Percentiles rank a stretch among this genome's conserved stretches.
phyloP scores from a whole-genome alignment of 2,113 vertebrate species.

The Ailurus styani region DNA sequence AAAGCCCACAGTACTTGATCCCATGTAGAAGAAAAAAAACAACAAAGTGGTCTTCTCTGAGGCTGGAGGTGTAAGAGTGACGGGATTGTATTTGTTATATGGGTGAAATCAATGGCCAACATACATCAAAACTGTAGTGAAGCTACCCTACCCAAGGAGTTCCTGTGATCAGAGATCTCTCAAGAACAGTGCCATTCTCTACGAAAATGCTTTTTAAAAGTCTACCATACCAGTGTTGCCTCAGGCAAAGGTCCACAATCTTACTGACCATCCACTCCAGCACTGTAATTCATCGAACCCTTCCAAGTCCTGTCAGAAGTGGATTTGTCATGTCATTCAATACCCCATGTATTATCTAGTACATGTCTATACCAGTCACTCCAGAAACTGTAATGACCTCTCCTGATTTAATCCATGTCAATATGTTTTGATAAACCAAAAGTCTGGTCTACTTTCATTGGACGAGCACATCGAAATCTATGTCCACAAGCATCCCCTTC shows the following conservation, averaged over 20 bases:
- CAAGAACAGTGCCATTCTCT: neutral
- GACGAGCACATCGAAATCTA: neutral
- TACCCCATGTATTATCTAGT: too few species aligned
- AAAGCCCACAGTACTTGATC: neutral
- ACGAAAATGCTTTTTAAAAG: neutral
- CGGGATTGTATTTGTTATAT: neutral
- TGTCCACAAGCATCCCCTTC: neutral
- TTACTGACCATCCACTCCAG: neutral
- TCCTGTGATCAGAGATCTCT: neutral
- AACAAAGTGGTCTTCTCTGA: neutral
- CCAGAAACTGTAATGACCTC: neutral
- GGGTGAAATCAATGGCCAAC: neutral
- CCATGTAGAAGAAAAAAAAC: neutral
- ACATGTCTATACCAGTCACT: neutral
- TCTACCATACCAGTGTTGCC: neutral
- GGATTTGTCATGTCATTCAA: neutral
- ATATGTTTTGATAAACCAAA: neutral
- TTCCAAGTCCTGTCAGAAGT: neutral
- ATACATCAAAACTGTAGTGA: neutral
- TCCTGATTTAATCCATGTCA: neutral
- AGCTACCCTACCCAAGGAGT: neutral
- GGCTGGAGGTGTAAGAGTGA: neutral
- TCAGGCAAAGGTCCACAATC: neutral
- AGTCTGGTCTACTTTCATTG: neutral
- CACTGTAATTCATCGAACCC: neutral